phyloP scores from a whole-genome alignment of 1,140 invertebrate species.

The Triops longicaudatus region DNA sequence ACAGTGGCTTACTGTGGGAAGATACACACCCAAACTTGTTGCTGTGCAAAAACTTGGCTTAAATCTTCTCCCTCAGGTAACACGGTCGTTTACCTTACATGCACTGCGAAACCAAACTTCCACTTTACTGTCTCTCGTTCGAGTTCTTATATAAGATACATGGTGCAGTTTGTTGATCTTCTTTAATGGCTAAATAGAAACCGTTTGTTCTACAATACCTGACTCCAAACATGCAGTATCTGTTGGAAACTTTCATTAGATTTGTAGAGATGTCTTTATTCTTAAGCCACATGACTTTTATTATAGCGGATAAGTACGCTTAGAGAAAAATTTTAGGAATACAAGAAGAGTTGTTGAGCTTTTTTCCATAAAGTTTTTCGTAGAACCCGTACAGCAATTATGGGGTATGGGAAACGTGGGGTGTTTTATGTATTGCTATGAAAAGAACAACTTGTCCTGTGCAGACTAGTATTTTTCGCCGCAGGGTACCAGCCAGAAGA shows the following conservation, averaged over 20 bases:
- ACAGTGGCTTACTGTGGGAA: background rate
- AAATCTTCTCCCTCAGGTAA: background rate
- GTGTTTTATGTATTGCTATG: background rate
- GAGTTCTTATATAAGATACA: background rate
- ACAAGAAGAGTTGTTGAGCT: background rate
- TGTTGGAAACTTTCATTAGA: no score
- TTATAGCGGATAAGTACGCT: background rate
- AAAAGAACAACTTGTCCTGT: background rate
- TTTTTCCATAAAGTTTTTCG: background rate
- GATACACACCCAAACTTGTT: background rate
- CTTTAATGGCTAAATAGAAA: background rate
- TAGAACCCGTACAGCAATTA: background rate
- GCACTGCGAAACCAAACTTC: no score
- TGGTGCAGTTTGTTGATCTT: background rate
- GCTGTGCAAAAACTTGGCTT: background rate
- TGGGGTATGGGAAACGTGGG: background rate
- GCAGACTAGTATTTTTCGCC: background rate
- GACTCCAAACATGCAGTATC: no score
- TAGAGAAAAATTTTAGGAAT: background rate
- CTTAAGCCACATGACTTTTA: background rate
- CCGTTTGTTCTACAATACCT: background rate
- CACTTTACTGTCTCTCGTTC: background rate
- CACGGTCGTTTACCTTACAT: background rate
- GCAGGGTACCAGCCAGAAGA: background rate
- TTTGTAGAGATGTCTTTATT: no score